A percentile compares a stretch with the other conserved stretches of the same genome.
Evolutionary conservation across 2,888 invertebrate genomes (phyloP).

Genomic region (Chrysolina americana): DNA sequence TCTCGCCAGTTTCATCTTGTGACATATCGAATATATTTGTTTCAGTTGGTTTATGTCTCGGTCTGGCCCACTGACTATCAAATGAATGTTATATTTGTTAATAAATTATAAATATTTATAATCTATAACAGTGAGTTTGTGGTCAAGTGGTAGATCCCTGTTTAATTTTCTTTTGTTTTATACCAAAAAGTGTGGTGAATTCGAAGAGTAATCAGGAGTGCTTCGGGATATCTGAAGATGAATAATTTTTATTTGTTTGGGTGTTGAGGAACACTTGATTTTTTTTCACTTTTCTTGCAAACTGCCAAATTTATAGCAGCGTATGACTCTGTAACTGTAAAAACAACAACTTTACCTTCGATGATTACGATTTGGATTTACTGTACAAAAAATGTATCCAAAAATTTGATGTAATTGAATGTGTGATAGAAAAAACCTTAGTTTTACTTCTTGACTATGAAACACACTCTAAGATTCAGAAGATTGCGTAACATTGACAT

Average conservation of each 20-base stretch:
- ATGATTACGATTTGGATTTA: constrained; percentile 19
- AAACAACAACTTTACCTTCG: not conserved
- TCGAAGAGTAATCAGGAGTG: not conserved
- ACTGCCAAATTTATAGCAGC: not conserved
- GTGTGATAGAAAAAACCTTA: constrained; percentile 48
- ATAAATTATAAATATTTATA: constrained; percentile 69
- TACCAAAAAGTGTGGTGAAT: constrained; percentile 17
- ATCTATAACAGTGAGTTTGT: constrained; percentile 57
- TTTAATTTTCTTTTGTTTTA: constrained; percentile 6
- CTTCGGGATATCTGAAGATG: not conserved
- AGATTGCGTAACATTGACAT: constrained; percentile 62
- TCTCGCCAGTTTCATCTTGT: not conserved
- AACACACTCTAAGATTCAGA: constrained; percentile 55
- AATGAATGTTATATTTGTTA: constrained; percentile 70
- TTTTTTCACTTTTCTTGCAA: not conserved
- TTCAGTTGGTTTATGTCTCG: constrained; percentile 10
- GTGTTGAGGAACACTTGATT: constrained; percentile 1
- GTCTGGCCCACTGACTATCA: constrained; percentile 52
- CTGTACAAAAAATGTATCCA: constrained; percentile 28
- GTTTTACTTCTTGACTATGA: constrained; percentile 58
- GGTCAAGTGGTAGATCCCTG: constrained; percentile 57
- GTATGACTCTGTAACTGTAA: too few species aligned
- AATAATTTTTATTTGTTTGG: constrained; percentile 5
- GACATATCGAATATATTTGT: constrained; percentile 22
- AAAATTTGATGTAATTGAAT: constrained; percentile 54